Evolutionary conservation across 2,113 vertebrate genomes (phyloP), one percentile per base, ranked within the genome.

Genomic region (Engraulis encrasicolus): DNA sequence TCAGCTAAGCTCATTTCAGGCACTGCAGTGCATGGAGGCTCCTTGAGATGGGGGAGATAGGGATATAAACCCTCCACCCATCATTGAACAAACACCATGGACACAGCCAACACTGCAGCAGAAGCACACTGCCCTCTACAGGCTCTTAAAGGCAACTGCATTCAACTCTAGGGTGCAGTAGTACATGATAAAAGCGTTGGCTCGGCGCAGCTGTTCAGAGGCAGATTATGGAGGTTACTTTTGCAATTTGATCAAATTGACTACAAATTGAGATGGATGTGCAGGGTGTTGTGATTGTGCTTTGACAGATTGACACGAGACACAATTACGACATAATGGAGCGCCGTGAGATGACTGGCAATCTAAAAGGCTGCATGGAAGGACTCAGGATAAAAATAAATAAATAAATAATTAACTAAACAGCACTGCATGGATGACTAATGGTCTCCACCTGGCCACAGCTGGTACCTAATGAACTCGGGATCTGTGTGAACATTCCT

Each of bases 81-180:
- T 66, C 58, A 66, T 66, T 66, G 27, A 27, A 79, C 79, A 77
- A 71, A 17, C 18, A 37, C 27, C 49, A 49, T 20, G 49, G 17
- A 45, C 11, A 58, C n/a, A n/a, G n/a, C n/a, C n/a, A 19, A 23
- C 54, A 45, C 6, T 48, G 74, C 82, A 85, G 86, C 80, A 74
- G 93, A 89, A 36, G 90, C 74, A 92, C 86, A 91, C 89, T 93
- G 94, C 85, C 93, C 93, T 89, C 95, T 84, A 54, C 85, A 90
- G 95, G 94, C 45, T 88, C 89, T 54, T 81, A 0, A 0, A 0
- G 71, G 90, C 71, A 84, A 40, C 50, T 81, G 34, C 23, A 7
- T 50, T 54, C 40, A 52, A 40, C 49, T 19, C 49, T 19, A 37
- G 20, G 27, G 15, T 17, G 66, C 37, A 48, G 27, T 40, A 45